A percentile compares a stretch with the other conserved stretches of the same genome.
phyloP scores from a whole-genome alignment of 2,888 invertebrate genomes.

The Ormyrus rosae region DNA sequence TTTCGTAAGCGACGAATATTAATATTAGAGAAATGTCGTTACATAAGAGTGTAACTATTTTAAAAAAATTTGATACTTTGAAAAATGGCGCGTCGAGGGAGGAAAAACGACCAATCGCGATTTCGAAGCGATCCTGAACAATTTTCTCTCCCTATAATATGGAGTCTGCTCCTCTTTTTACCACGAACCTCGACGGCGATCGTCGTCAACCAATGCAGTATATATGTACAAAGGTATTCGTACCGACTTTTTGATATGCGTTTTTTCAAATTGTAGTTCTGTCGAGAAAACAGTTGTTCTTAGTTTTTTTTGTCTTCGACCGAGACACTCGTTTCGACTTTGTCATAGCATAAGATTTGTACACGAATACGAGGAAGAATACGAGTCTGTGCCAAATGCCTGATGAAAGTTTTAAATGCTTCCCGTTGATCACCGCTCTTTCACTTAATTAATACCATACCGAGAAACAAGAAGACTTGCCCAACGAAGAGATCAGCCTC shows the following conservation, averaged over 20 bases:
- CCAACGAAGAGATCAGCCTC: constrained; percentile 35
- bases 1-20: constrained; percentile 2
- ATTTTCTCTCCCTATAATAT: constrained; percentile 33
- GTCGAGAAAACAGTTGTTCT: constrained; percentile 8
- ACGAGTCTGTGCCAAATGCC: constrained; percentile 56
- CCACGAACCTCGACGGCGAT: constrained; percentile 20
- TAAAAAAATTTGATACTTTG: constrained; percentile 25
- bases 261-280: constrained; percentile 47
- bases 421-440: constrained; percentile 33
- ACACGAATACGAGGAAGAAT: not conserved
- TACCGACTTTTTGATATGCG: constrained; percentile 55
- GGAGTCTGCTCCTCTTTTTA: constrained; percentile 41
- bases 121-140: constrained; percentile 40
- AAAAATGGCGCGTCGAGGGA: constrained; percentile 20
- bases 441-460: constrained; percentile 24
- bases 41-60: not conserved
- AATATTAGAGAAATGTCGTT: not conserved
- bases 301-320: constrained; percentile 40
- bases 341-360: constrained; percentile 38
- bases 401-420: constrained; percentile 42
- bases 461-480: constrained; percentile 39
- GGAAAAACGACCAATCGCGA: constrained; percentile 45
- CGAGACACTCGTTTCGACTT: constrained; percentile 36
- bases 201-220: constrained; percentile 26
- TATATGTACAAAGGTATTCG: constrained; percentile 57